phyloP scores from a whole-genome alignment of 2,888 invertebrate genomes.

The Eilema sororculum region DNA sequence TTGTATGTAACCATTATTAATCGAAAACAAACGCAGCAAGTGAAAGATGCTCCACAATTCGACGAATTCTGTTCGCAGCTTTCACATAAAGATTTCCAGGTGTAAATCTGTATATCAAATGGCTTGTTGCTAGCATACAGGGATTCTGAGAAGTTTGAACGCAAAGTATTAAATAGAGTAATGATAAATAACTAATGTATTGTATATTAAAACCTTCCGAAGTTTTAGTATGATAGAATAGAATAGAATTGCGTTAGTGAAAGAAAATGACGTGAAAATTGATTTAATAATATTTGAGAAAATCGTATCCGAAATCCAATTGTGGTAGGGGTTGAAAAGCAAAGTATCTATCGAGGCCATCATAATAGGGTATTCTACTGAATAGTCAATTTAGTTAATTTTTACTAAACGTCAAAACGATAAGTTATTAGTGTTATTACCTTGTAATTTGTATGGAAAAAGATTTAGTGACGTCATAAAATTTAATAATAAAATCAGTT shows the following conservation, averaged over 20 bases:
- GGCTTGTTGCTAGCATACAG: background rate
- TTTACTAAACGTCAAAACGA: too few species aligned
- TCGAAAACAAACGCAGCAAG: constrained; percentile 7
- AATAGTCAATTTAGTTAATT: too few species aligned
- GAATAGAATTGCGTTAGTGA: background rate
- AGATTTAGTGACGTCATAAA: too few species aligned
- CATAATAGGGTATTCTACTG: too few species aligned
- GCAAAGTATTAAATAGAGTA: background rate
- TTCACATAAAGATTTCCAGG: constrained; percentile 2
- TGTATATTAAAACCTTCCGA: background rate
- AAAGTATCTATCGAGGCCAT: too few species aligned
- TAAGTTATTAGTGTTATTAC: too few species aligned
- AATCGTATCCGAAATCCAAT: too few species aligned
- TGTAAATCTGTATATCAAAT: constrained; percentile 9
- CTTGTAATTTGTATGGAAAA: too few species aligned
- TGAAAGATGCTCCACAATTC: background rate
- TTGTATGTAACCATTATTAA: constrained; percentile 15
- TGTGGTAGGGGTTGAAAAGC: too few species aligned
- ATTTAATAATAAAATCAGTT: too few species aligned
- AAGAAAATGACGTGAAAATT: background rate
- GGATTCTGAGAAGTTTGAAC: constrained; percentile 6
- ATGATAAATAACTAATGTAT: background rate
- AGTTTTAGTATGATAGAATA: too few species aligned
- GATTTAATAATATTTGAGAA: too few species aligned
- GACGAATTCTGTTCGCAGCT: constrained; percentile 5